Evolutionary conservation across 2,888 invertebrate genomes (phyloP).

Genomic region (Emmelina monodactyla): DNA sequence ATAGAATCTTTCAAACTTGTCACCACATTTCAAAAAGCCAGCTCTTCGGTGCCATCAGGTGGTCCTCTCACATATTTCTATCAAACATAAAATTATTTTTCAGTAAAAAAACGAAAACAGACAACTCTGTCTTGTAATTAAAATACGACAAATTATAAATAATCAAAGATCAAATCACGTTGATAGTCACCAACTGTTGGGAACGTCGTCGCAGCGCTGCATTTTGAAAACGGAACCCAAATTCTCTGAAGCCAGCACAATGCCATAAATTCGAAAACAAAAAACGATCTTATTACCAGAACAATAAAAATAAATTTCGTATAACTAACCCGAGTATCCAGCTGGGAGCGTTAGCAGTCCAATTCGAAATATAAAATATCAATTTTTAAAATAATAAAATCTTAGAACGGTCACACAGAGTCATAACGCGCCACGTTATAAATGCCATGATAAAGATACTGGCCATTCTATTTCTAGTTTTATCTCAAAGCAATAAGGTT

Average conservation of each 20-base stretch:
- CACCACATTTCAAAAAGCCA: too few relatives aligned
- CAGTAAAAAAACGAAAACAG: too few relatives aligned
- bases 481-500: conserved; percentile 24
- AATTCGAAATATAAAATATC: conserved; percentile 60
- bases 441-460: too few relatives aligned
- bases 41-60: too few relatives aligned
- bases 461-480: too few relatives aligned
- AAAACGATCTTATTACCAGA: conserved; percentile 23
- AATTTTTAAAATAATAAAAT: conserved; percentile 62
- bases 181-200: not conserved
- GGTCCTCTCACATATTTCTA: too few relatives aligned
- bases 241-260: too few relatives aligned
- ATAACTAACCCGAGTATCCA: conserved; percentile 31
- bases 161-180: not conserved
- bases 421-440: conserved; percentile 29
- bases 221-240: too few relatives aligned
- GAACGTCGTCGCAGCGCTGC: too few relatives aligned
- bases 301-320: conserved; percentile 23
- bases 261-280: conserved; percentile 13
- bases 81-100: too few relatives aligned
- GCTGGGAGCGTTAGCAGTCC: conserved; percentile 58
- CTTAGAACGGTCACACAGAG: conserved; percentile 56
- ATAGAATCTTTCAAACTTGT: too few relatives aligned
- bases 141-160: conserved; percentile 1
- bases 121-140: too few relatives aligned